Conservation (phyloP, 2,888 invertebrate genomes). For the Lypha dubia region DNA sequence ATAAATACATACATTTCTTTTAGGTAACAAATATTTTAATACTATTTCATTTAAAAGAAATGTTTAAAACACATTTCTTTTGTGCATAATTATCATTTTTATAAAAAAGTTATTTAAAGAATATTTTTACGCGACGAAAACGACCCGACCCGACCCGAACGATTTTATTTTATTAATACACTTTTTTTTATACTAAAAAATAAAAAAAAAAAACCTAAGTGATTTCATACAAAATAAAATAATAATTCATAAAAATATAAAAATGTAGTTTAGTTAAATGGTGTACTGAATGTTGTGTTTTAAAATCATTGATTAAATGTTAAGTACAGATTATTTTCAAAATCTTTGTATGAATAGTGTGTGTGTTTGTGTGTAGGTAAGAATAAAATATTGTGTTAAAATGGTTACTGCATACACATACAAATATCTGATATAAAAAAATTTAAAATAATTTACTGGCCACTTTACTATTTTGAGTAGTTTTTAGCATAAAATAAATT, state of each 20-base stretch:
- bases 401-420: conserved; percentile 71
- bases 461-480: conserved; percentile 35
- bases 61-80: conserved; percentile 72
- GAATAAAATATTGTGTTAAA: conserved; percentile 45
- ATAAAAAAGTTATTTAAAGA: conserved; percentile 42
- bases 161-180: conserved; percentile 64
- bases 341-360: conserved; percentile 3
- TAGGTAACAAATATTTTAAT: conserved; percentile 73
- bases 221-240: conserved; percentile 36
- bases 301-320: conserved; percentile 28
- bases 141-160: conserved; percentile 75
- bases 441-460: conserved; percentile 47
- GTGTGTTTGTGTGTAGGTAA: background rate
- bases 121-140: conserved; percentile 73
- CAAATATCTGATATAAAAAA: conserved; percentile 47
- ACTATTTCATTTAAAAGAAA: conserved; percentile 62
- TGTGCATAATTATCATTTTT: conserved; percentile 40
- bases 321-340: conserved; percentile 59
- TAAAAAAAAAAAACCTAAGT: conserved; percentile 21
- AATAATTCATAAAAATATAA: conserved; percentile 43
- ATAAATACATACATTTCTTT: conserved; percentile 8
- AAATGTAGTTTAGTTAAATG: conserved; percentile 24
- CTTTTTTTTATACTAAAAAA: conserved; percentile 46
- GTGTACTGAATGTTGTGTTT: conserved; percentile 20
- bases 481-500: conserved; percentile 25